These are phyloP conservation scores for Drosophila nigromelanica DNA, from an alignment of 1,140 invertebrate species.

Conservation along the genomic window DNA sequence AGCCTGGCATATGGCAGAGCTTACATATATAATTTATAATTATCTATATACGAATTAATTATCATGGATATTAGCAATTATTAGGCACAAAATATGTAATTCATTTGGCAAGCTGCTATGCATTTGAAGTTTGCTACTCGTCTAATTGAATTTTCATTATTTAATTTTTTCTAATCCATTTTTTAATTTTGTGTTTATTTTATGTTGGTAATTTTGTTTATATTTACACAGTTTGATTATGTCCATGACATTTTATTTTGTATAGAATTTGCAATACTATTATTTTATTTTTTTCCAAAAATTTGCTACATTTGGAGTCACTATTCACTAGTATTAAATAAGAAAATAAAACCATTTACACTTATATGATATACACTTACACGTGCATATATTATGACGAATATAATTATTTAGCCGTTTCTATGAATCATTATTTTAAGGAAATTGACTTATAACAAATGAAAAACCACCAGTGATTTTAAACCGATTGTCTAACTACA, in stretches of 20 bases:
- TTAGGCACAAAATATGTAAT: constrained; percentile 78
- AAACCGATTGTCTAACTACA: constrained; percentile 66
- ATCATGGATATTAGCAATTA: constrained; percentile 77
- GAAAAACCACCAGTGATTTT: constrained; percentile 76
- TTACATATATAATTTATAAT: constrained; percentile 60
- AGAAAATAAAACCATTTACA: constrained; percentile 44
- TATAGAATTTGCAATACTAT: constrained; percentile 56
- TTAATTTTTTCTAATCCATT: constrained; percentile 10
- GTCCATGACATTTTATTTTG: constrained; percentile 46
- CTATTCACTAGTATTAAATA: constrained; percentile 70
- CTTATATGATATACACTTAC: constrained; percentile 34
- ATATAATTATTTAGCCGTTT: constrained; percentile 69
- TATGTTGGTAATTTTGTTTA: constrained; percentile 31
- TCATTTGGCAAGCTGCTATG: constrained; percentile 66
- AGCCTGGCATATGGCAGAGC: constrained; percentile 22
- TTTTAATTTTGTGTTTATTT: constrained; percentile 33
- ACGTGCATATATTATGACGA: constrained; percentile 47
- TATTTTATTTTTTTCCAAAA: constrained; percentile 36
- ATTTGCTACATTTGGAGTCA: constrained; percentile 60
- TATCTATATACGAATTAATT: constrained; percentile 61
- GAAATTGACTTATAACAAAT: constrained; percentile 61
- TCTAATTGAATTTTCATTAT: constrained; percentile 34
- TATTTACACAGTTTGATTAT: constrained; percentile 9
- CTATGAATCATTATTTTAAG: constrained; percentile 53
- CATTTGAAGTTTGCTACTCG: constrained; percentile 33